Conservation (phyloP, 2,797 vertebrate genomes). For the Mormyrus hasselquistii region DNA sequence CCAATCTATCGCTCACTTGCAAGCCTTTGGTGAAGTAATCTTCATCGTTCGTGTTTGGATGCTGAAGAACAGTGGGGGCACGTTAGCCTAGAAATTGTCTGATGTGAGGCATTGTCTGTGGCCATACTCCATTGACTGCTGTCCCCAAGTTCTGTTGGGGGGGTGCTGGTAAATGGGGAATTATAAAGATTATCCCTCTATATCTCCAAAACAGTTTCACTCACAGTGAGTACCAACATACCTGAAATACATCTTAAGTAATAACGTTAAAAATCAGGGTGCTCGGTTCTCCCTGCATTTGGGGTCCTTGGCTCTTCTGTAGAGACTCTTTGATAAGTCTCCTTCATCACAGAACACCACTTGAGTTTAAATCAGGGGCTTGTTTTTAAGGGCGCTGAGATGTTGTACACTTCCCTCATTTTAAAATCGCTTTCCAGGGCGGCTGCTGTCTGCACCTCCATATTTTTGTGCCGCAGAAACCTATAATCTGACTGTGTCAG, state of each 20-base stretch:
- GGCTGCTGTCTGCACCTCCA: slow-evolving; percentile 38
- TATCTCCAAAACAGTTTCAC: not conserved
- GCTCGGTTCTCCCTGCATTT: not conserved
- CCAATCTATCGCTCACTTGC: slow-evolving; percentile 40
- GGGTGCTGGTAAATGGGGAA: slow-evolving; percentile 27
- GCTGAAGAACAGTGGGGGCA: not conserved
- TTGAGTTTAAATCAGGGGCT: not conserved
- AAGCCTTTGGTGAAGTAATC: not conserved
- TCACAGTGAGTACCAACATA: too few species aligned
- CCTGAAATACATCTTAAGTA: not conserved
- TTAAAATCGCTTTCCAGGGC: slow-evolving; percentile 32
- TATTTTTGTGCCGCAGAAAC: slow-evolving; percentile 28
- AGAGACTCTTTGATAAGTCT: not conserved
- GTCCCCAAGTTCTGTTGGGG: slow-evolving; percentile 23
- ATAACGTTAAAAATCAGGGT: not conserved
- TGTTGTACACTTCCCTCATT: slow-evolving; percentile 13
- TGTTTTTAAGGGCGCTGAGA: not conserved
- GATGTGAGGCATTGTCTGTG: slow-evolving; percentile 29
- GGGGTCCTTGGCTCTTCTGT: not conserved
- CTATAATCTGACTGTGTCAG: slow-evolving; percentile 21
- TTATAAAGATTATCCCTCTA: slow-evolving; percentile 31
- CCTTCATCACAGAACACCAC: slow-evolving; percentile 4
- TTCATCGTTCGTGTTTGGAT: not conserved
- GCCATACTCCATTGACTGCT: slow-evolving; percentile 13
- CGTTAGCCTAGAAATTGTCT: slow-evolving; percentile 16